Evolutionary conservation across 2,888 invertebrate species (phyloP).

Genomic region (Polyploca ridens): DNA sequence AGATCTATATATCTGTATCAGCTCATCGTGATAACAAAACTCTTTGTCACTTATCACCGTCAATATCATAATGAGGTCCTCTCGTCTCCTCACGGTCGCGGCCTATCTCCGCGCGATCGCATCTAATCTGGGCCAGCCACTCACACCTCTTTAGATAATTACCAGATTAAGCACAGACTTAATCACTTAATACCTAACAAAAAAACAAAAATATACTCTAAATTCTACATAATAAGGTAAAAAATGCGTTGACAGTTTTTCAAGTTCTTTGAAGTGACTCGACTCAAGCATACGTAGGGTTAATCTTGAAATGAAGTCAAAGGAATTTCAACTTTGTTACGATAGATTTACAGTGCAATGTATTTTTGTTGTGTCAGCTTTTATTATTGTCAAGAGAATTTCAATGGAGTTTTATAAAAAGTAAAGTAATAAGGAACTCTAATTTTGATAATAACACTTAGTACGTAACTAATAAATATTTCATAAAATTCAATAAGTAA

Average conservation of each 20-base stretch:
- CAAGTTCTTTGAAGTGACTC: slow-evolving; percentile 13
- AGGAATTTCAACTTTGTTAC: neutral
- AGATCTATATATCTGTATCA: neutral
- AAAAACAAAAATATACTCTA: neutral
- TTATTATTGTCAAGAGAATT: neutral
- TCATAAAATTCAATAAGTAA: too few relatives aligned
- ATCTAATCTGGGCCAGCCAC: slow-evolving; percentile 33
- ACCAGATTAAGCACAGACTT: slow-evolving; percentile 39
- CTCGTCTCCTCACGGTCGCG: slow-evolving; percentile 18
- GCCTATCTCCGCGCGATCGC: slow-evolving; percentile 33
- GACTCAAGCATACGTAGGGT: slow-evolving; percentile 7
- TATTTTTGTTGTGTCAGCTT: neutral
- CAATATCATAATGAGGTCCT: slow-evolving; percentile 37
- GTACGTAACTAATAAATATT: too few relatives aligned
- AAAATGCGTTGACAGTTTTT: neutral
- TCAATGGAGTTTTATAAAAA: neutral
- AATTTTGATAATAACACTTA: neutral
- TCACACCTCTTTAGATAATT: slow-evolving; percentile 40
- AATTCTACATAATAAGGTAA: neutral
- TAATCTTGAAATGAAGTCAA: neutral
- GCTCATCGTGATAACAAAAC: slow-evolving; percentile 7
- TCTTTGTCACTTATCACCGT: slow-evolving; percentile 23
- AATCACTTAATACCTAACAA: neutral
- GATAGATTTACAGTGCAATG: neutral
- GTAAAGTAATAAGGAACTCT: neutral